Evolutionary conservation across 2,797 vertebrate species (phyloP), one percentile per base, ranked within the genome.

Genomic region (Malacoraja senta): DNA sequence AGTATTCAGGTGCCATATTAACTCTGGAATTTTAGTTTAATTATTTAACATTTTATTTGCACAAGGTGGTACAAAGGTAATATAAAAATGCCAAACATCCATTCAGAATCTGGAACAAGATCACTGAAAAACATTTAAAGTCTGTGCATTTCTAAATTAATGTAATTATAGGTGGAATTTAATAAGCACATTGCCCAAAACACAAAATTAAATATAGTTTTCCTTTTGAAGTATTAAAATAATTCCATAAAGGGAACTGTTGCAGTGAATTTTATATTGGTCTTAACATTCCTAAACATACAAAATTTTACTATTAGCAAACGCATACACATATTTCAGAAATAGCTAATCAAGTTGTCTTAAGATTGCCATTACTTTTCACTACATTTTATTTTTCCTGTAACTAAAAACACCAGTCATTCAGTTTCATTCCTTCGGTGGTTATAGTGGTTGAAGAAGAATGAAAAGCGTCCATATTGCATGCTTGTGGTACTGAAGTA

Each of bases 341-440:
- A 74, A 53, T 12, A 76, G 24, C 35, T 76, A 58, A 74, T 76
- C 24, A 76, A 76, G 38, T 38, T 53, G 24, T 26, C 29, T 53
- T 76, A 76, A 35, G 12, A 35, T 76, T 44, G 90, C 38, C 65
- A 74, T 58, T 72, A 58, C 21, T 53, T 76, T 92, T 26, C 15
- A 26, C 21, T 74, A 24, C 7, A 26, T 92, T 76, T 76, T 92
- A 29, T 58, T 72, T 29, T 92, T 92, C 24, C 4, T 91, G 21
- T 74, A 91, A 74, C 71, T 91, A 44, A 91, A 91, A 91, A 68
- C 90, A 91, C 68, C 72, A 38, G 68, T 91, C 88, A 91, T 38
- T 83, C 53, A 21, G 76, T 58, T 76, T 26, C 68, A 76, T 92
- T 76, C 90, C 72, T 91, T 72, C 32, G 58, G 68, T 92, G 90